Evolutionary conservation across 2,888 invertebrate genomes (phyloP), one percentile per base, ranked within the genome.

Genomic region (Ectemnius lituratus): DNA sequence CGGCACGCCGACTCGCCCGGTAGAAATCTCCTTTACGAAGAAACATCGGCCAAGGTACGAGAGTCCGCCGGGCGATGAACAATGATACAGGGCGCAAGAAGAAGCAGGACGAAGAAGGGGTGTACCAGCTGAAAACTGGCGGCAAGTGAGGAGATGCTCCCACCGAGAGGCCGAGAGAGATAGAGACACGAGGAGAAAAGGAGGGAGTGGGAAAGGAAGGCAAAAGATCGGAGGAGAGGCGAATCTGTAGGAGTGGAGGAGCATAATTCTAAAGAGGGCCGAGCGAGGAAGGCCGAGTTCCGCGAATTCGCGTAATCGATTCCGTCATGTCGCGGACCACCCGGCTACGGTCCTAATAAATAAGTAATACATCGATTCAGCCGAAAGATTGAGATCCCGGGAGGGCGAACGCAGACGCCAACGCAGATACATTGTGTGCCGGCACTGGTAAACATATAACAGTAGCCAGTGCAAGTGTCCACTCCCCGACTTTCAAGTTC

Each of bases 281-380:
- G 78, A 67, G 79, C 76, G 78, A 74, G 79, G 83, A 81, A 80
- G 77, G 81, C 82, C 84, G 82, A 37, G 90, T 90, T 90, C 90
- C 87, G 88, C 89, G 90, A 90, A 90, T 89, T 86, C 89, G 89
- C 88, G 90, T 90, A 90, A 90, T 90, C 90, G 90, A 90, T 90
- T 90, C 89, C 89, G 88, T 90, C 90, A 90, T 90, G 90, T 90
- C 90, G 90, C 89, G 88, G 90, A 90, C 90, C 90, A 90, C 90
- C 90, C 90, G 88, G 80, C 83, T 83, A 88, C 85, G 88, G 86
- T 86, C 88, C 90, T 90, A 90, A 90, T 90, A 90, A 90, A 90
- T 90, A 90, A 90, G 88, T 90, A 89, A 90, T 90, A 89, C 88
- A 87, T 87, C 86, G 88, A 84, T 88, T 85, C 85, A 86, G 87